Conservation (phyloP, 30 jellyfish, hydroid and myxozoan genomes). For the Pseudorhiza aurosa region DNA sequence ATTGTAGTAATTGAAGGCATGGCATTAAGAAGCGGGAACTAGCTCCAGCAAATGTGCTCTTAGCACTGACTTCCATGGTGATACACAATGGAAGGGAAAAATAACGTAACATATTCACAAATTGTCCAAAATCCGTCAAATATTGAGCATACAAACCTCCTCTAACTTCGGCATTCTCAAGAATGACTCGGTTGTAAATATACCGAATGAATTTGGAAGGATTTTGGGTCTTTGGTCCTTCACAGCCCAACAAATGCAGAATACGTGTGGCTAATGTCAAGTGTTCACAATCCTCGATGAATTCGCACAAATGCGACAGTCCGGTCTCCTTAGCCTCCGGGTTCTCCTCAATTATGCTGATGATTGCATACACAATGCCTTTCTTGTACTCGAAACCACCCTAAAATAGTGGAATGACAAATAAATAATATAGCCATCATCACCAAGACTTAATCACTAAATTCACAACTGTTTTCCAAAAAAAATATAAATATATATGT, state of each 20-base stretch:
- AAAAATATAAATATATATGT: too few species aligned
- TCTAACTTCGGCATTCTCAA: constrained; percentile 98
- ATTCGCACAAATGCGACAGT: constrained; percentile 92
- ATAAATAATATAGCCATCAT: background rate
- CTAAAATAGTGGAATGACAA: constrained; percentile 18
- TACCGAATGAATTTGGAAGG: constrained; percentile 98
- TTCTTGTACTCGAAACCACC: constrained; percentile 99
- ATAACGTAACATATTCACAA: too few species aligned
- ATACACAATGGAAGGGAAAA: too few species aligned
- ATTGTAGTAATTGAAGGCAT: too few species aligned
- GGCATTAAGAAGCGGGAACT: too few species aligned
- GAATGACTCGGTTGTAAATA: constrained; percentile 92
- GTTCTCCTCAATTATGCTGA: constrained; percentile 95
- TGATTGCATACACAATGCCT: constrained; percentile 91
- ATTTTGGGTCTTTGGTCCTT: constrained; percentile 88
- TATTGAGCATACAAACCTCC: constrained; percentile 64
- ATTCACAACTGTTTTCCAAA: too few species aligned
- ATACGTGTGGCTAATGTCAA: constrained; percentile 85
- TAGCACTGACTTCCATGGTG: too few species aligned
- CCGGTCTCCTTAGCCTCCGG: constrained; percentile 98
- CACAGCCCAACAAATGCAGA: constrained; percentile 89
- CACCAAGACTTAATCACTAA: too few species aligned
- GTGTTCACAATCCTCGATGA: constrained; percentile 99
- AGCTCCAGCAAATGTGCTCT: too few species aligned
- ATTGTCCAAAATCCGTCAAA: too few species aligned